Evolutionary conservation across 2,888 invertebrate genomes (phyloP).

Genomic region (Tipula vernalis): DNA sequence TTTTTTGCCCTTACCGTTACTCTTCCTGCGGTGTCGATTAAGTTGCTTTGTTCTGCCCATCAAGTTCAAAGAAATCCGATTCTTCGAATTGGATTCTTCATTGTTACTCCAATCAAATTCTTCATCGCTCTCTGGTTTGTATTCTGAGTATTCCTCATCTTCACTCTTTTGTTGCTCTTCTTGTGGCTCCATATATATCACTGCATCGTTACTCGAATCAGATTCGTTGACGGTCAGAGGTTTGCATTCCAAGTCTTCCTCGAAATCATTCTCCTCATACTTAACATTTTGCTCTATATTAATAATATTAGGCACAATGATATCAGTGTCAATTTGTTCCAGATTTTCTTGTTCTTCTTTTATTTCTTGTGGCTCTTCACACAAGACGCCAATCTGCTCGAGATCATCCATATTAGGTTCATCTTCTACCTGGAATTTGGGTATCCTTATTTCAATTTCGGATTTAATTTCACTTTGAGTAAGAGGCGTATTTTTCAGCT

Average conservation of each 20-base stretch:
- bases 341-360: not conserved
- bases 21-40: slow-evolving; percentile 46
- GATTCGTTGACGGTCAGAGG: not conserved
- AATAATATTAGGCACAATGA: no score
- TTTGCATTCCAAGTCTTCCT: slow-evolving; percentile 17
- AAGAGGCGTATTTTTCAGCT: not conserved
- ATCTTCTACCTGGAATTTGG: not conserved
- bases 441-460: not conserved
- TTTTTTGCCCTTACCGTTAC: slow-evolving; percentile 42
- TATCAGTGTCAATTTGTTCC: no score
- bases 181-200: no score
- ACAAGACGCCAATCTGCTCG: not conserved
- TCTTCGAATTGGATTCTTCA: no score
- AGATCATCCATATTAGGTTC: not conserved
- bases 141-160: no score
- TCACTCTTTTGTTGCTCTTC: no score
- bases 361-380: not conserved
- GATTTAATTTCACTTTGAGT: not conserved
- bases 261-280: slow-evolving; percentile 20
- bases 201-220: not conserved
- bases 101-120: no score
- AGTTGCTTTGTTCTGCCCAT: slow-evolving; percentile 35
- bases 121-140: no score
- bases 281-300: slow-evolving; percentile 13
- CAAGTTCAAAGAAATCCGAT: not conserved